Conservation (phyloP, 2,113 vertebrate species). For the Miniopterus natalensis region DNA sequence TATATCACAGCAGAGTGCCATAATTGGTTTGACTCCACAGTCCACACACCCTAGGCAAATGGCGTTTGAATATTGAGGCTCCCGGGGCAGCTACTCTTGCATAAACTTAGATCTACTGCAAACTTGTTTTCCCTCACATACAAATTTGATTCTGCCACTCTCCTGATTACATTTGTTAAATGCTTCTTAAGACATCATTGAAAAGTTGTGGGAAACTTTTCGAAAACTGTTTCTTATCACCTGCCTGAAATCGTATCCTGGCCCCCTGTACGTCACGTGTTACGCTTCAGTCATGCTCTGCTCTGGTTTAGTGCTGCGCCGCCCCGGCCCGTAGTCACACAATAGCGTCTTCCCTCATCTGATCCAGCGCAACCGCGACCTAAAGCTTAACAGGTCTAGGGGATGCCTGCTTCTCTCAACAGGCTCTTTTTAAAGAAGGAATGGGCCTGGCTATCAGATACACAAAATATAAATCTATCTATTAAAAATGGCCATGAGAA, state of each 20-base stretch:
- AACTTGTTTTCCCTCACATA: neutral
- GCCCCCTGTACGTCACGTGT: fast-evolving
- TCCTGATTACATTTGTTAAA: neutral
- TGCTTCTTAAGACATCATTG: neutral
- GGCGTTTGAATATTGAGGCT: neutral
- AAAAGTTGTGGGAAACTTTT: neutral
- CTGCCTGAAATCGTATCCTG: neutral
- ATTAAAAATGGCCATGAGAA: neutral
- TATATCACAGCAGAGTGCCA: neutral
- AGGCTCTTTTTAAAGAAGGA: neutral
- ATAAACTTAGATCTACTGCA: neutral
- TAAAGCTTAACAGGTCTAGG: neutral
- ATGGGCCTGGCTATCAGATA: neutral
- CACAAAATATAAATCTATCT: too few species aligned
- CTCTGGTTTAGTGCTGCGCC: too few species aligned
- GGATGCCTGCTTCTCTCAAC: neutral
- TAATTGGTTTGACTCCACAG: neutral
- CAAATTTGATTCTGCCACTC: neutral
- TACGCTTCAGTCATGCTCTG: neutral
- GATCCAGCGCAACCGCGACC: neutral
- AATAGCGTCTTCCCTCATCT: neutral
- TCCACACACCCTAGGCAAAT: neutral
- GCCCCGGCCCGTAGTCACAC: neutral
- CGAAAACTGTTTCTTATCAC: neutral
- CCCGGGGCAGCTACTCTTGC: neutral